Conservation (phyloP, 2,113 vertebrate species). For the Melanerpes aurifrons region DNA sequence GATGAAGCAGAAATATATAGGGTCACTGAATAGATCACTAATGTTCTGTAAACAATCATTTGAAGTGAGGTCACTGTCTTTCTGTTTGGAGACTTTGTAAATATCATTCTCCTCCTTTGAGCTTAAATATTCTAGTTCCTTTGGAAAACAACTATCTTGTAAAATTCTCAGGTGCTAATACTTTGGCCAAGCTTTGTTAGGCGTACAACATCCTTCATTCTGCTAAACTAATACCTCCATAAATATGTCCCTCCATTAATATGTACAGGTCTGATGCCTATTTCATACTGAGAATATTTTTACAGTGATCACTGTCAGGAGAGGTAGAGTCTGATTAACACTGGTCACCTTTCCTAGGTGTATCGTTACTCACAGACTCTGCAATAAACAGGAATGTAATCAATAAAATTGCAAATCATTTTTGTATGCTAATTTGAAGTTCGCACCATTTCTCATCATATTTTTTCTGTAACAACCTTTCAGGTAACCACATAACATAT, state of each 20-base stretch:
- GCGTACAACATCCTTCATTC: neutral
- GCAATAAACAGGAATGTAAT: constrained; percentile 18
- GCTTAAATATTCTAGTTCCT: neutral
- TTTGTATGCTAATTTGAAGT: neutral
- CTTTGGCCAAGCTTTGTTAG: neutral
- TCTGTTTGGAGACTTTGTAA: constrained; percentile 13
- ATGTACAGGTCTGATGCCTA: neutral
- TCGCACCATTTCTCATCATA: neutral
- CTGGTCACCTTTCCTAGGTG: neutral
- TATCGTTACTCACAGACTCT: constrained; percentile 2
- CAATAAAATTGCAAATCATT: neutral
- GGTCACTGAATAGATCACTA: neutral
- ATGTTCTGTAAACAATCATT: neutral
- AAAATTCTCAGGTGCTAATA: neutral
- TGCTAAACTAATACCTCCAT: neutral
- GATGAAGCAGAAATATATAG: neutral
- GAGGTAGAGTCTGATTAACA: constrained; percentile 26
- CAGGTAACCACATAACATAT: neutral
- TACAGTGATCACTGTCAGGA: neutral
- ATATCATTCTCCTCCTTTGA: neutral
- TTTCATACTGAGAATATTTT: neutral
- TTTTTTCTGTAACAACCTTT: neutral
- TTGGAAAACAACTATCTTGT: neutral
- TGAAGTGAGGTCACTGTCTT: neutral
- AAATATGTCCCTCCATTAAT: neutral